Base-by-base conservation (phyloP, 1,140 invertebrate genomes). In the Samia ricini region DNA sequence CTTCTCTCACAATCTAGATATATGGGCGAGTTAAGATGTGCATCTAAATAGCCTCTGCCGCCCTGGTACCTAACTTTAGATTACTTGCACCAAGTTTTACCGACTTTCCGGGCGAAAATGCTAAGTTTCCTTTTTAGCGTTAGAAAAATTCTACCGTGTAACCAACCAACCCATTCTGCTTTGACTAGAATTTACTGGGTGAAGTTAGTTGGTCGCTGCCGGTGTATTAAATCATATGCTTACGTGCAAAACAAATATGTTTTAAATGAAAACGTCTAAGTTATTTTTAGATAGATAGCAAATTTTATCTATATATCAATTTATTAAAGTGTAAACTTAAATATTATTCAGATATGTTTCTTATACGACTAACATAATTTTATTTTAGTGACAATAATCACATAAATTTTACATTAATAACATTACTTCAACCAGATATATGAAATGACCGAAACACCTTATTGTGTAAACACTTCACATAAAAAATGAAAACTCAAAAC, bases 31-130 rank as follows among this genome's bases (percentile, higher is more conserved):
- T 86, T 88, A 85, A 89, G 86, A 89, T 89, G 85, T 83, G 79
- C 86, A 88, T 89, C 86, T 89, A 88, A 89, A 89, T 85, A 86
- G 86, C 86, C 77, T 78, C 76, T 76, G 85, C 81, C 77, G 72
- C 76, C 77, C 73, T 82, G 81, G 79, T 80, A 83, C 75, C 81
- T 82, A 89, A 89, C 83, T 89, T 88, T 89, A 89, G 86, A 89
- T 89, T 89, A 89, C 86, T 89, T 83, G 78, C 79, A 77, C 74
- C 76, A 83, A 67, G 80, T 71, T 87, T 83, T 76, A 74, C 76
- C 73, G 77, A 83, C 74, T 82, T 83, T 76, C 71, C 57, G 57
- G 71, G 66, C 33, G 70, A 66, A 72, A 72, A 72, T 76, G 71
- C 71, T 72, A 75, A 85, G 76, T 83, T 79, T 71, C 69, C 70